phyloP scores from a whole-genome alignment of 2,113 vertebrate species.

The Fulmarus glacialis region DNA sequence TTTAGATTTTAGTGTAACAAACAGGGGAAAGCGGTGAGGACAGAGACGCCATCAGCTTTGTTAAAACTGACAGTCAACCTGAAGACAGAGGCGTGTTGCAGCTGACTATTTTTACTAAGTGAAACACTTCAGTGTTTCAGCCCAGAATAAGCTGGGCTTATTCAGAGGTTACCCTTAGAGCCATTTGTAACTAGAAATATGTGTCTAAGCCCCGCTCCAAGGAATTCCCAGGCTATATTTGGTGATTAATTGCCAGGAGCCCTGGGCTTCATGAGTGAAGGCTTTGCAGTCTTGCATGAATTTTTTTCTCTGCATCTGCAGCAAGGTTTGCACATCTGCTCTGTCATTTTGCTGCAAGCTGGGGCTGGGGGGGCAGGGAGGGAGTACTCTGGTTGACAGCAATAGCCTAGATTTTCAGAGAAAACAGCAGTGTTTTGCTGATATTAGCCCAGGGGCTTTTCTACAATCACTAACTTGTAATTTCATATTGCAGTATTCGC shows the following conservation, averaged over 20 bases:
- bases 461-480: neutral
- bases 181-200: neutral
- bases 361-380: accelerated
- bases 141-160: neutral
- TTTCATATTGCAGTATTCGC: slow-evolving; percentile 64
- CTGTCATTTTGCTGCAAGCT: neutral
- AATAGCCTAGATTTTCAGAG: neutral
- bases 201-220: neutral
- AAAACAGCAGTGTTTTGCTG: neutral
- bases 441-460: neutral
- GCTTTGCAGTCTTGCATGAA: neutral
- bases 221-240: neutral
- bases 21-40: neutral
- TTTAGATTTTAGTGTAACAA: neutral
- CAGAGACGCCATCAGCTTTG: neutral
- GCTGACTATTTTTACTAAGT: neutral
- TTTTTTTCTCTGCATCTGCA: neutral
- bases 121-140: neutral
- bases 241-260: neutral
- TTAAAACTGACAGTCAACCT: neutral
- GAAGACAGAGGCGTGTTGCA: neutral
- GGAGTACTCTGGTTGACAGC: neutral
- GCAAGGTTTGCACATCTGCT: neutral
- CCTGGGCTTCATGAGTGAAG: neutral
- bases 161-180: neutral